Percentiles rank a stretch among this genome's conserved stretches.
Conservation (phyloP, 2,888 invertebrate species). For the Drosophila meridiana region DNA sequence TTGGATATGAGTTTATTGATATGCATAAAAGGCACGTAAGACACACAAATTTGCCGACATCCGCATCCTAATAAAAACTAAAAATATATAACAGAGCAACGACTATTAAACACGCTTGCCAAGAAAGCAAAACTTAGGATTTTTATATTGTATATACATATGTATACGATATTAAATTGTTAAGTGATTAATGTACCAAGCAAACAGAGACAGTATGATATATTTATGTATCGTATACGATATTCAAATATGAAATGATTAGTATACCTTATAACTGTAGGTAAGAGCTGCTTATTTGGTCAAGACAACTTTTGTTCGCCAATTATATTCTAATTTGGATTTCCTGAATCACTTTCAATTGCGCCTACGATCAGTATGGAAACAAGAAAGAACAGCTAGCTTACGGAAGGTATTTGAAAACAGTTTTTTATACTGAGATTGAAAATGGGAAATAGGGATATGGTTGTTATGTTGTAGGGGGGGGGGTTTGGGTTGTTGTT, state of each 20-base stretch:
- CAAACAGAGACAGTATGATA: no score
- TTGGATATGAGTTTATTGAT: constrained; percentile 68
- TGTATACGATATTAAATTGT: no score
- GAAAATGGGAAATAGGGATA: no score
- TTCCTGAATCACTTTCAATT: constrained; percentile 11
- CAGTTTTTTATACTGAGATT: no score
- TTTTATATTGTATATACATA: no score
- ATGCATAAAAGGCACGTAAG: constrained; percentile 58
- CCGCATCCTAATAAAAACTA: constrained; percentile 61
- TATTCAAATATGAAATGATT: background rate
- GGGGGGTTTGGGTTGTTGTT: no score
- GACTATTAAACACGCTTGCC: constrained; percentile 32
- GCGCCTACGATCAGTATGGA: background rate
- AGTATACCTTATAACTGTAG: background rate
- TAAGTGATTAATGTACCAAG: no score
- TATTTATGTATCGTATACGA: background rate
- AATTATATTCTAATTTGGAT: constrained; percentile 3
- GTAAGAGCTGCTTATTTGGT: background rate
- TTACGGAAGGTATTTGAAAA: background rate
- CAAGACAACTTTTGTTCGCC: background rate
- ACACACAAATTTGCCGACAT: constrained; percentile 54
- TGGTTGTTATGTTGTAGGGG: no score
- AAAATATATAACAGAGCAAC: background rate
- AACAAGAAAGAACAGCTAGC: background rate
- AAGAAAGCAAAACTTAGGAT: background rate